phyloP scores from a whole-genome alignment of 92 coral and sea anemone genomes.

The Epizoanthus ramosus region DNA sequence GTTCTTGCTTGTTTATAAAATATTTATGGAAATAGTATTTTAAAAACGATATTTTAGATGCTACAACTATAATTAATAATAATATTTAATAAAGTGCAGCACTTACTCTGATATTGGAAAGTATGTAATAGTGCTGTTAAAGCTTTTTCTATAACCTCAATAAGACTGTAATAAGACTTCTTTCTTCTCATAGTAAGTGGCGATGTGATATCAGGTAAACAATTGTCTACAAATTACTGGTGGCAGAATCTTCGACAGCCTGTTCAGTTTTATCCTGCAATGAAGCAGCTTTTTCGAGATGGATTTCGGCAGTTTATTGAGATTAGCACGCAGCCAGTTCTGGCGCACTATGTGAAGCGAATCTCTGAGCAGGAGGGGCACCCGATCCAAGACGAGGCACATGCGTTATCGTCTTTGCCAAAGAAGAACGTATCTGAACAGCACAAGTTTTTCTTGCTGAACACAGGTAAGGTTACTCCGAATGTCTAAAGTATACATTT shows the following conservation, averaged over 20 bases:
- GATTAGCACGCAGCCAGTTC: slow-evolving; percentile 67
- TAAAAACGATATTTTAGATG: no score
- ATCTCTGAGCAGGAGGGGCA: slow-evolving; percentile 45
- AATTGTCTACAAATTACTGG: slow-evolving; percentile 52
- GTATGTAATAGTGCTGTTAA: no score
- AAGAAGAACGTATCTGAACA: slow-evolving; percentile 50
- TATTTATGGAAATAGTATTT: no score
- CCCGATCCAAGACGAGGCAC: slow-evolving; percentile 14
- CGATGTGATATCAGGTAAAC: slow-evolving; percentile 43
- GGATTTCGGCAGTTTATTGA: slow-evolving; percentile 55
- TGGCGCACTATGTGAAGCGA: slow-evolving; percentile 60
- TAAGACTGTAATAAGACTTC: no score
- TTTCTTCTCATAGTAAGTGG: slow-evolving; percentile 30
- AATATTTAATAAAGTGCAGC: no score
- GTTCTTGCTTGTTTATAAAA: no score
- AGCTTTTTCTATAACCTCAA: no score
- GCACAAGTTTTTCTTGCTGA: slow-evolving; percentile 57
- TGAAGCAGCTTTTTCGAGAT: slow-evolving; percentile 39
- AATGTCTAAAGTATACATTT: no score
- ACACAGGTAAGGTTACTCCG: slow-evolving; percentile 14
- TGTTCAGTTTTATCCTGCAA: slow-evolving; percentile 57
- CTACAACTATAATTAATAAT: no score
- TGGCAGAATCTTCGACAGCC: slow-evolving; percentile 65
- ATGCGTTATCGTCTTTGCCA: slow-evolving; percentile 55
- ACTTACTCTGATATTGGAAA: no score